Evolutionary conservation across 2,113 vertebrate species (phyloP).

Genomic region (Lophius piscatorius): DNA sequence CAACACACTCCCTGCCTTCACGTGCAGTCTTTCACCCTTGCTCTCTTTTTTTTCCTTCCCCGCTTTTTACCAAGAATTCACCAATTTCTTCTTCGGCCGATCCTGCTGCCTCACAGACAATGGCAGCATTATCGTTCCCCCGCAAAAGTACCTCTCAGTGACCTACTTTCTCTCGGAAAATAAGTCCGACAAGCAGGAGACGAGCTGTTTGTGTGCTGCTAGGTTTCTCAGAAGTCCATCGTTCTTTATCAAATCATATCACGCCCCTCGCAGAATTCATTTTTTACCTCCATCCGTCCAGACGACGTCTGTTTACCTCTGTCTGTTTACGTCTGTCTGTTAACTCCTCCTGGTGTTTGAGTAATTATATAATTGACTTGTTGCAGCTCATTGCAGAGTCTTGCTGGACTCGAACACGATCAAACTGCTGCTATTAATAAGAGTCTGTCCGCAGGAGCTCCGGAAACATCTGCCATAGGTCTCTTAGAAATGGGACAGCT

Average conservation of each 20-base stretch:
- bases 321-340: background rate
- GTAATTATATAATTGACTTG: background rate
- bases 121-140: conserved; percentile 21
- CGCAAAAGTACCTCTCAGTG: conserved; percentile 16
- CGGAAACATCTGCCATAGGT: conserved; percentile 14
- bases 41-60: conserved; percentile 1
- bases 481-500: conserved; percentile 20
- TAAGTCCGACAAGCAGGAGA: background rate
- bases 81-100: conserved; percentile 35
- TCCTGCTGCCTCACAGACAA: conserved; percentile 48
- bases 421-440: conserved; percentile 32
- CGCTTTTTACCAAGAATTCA: conserved; percentile 17
- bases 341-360: background rate
- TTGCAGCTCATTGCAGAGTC: background rate
- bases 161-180: conserved; percentile 38
- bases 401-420: conserved; percentile 30
- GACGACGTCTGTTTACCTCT: background rate
- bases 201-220: background rate
- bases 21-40: conserved; percentile 51
- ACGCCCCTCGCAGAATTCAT: too few relatives aligned
- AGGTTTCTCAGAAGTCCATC: too few relatives aligned
- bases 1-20: conserved; percentile 72
- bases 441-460: conserved; percentile 13
- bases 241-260: too few relatives aligned
- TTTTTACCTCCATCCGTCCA: background rate